phyloP scores from a whole-genome alignment of 2,797 vertebrate species.

The Rhinatrema bivittatum region DNA sequence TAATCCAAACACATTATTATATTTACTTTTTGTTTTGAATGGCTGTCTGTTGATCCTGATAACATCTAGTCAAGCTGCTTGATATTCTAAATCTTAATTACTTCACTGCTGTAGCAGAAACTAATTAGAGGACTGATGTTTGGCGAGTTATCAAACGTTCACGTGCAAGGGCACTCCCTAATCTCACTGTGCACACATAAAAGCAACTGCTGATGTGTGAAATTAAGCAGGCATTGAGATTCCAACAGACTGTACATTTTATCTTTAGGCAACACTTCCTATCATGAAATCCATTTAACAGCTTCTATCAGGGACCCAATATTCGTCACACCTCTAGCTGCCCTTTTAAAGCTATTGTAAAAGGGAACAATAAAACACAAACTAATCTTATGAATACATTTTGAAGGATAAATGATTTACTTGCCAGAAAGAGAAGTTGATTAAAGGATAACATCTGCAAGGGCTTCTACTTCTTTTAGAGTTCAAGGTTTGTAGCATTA shows the following conservation, averaged over 20 bases:
- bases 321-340: constrained; percentile 29
- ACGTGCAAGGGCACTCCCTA: constrained; percentile 27
- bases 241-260: constrained; percentile 35
- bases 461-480: too few relatives aligned
- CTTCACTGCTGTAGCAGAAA: constrained; percentile 28
- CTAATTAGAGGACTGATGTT: constrained; percentile 40
- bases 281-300: constrained; percentile 38
- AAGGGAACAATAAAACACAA: constrained; percentile 24
- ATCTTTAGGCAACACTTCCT: constrained; percentile 39
- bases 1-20: fast-evolving
- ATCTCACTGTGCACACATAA: constrained; percentile 29
- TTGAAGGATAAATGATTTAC: constrained; percentile 35
- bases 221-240: constrained; percentile 41
- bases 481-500: too few relatives aligned
- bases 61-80: constrained; percentile 34
- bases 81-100: constrained; percentile 25
- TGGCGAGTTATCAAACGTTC: constrained; percentile 37
- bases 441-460: constrained; percentile 7
- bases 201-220: constrained; percentile 37
- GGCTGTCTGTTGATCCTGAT: constrained; percentile 7
- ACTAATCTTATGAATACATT: constrained; percentile 18
- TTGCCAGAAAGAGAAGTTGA: constrained; percentile 20
- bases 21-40: constrained; percentile 12
- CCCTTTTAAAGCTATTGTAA: constrained; percentile 38
- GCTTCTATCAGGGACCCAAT: constrained; percentile 42